phyloP scores from a whole-genome alignment of 1,140 invertebrate species.

The Holotrichia oblita region DNA sequence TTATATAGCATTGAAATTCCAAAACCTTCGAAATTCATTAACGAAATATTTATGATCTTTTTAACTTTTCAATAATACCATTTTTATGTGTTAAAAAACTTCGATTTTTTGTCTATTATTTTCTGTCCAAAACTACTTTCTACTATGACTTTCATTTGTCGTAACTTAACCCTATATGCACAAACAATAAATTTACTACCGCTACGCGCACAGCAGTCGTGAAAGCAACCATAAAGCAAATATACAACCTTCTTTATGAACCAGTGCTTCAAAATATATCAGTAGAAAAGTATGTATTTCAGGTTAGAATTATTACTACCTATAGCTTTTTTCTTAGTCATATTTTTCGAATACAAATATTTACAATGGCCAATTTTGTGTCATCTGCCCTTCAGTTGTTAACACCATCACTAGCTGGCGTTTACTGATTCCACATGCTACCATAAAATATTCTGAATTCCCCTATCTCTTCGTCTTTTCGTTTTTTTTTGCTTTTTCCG shows the following conservation, averaged over 20 bases:
- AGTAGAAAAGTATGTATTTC: neutral
- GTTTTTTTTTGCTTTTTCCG: neutral
- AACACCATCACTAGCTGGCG: neutral
- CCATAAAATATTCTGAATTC: neutral
- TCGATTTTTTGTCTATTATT: conserved; percentile 22
- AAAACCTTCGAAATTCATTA: too few species aligned
- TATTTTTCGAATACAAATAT: neutral
- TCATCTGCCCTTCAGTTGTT: neutral
- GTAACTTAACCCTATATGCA: neutral
- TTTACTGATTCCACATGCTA: neutral
- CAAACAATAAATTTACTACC: conserved; percentile 17
- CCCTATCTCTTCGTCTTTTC: neutral
- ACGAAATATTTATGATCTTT: too few species aligned
- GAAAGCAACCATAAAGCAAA: neutral
- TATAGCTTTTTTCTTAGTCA: too few species aligned
- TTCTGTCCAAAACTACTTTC: neutral
- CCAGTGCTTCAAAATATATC: neutral
- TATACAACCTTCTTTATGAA: neutral
- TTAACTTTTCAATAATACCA: too few species aligned
- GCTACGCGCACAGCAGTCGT: neutral
- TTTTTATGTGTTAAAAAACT: too few species aligned
- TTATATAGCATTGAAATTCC: too few species aligned
- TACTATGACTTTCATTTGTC: neutral
- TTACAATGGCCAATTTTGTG: neutral
- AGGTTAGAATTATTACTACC: neutral